Evolutionary conservation across 2,113 vertebrate genomes (phyloP), one percentile per base, ranked within the genome.

Genomic region (Lepisosteus osseus): DNA sequence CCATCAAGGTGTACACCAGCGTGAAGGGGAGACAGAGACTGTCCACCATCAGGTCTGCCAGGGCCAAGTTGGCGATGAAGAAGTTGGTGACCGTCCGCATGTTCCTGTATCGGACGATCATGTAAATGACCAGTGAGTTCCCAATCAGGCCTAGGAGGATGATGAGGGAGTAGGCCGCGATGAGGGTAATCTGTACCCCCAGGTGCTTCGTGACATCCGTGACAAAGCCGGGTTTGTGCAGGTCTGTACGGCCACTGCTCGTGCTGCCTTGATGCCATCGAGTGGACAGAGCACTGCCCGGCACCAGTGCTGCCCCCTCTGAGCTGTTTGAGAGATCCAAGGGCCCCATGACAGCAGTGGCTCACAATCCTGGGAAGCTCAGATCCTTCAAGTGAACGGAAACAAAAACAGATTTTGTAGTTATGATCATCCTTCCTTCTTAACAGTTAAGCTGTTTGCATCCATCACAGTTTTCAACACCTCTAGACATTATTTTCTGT

Each of bases 61-160:
- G 76, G 12, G 95, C 95, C 82, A 97, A 83, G 85, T 97, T 97
- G 29, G 94, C 95, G 43, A 97, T 97, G 87, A 97, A 97, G 84
- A 94, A 95, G 83, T 97, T 97, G 70, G 95, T 97, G 62, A 97
- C 95, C 0, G 95, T 96, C 70, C 94, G 92, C 95, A 97, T 97
- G 77, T 92, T 95, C 74, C 88, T 93, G 86, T 95, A 95, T 72
- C 90, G 93, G 74, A 95, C 80, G 42, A 97, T 95, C 86, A 94
- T 94, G 76, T 96, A 95, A 76, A 97, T 92, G 15, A 97, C 95
- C 6, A 97, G 84, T 41, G 92, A 84, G 62, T 97, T 97, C 3
- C 95, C 95, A 0, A 95, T 68, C 75, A 97, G 90, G 0, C 95
- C 95, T 72, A 96, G 85, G 56, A 96, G 85, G 68, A 96, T 96